Evolutionary conservation across 35 echinoderm and acorn worm genomes (phyloP), one percentile per base, ranked within the genome.

Genomic region (Heliocidaris erythrogramma): DNA sequence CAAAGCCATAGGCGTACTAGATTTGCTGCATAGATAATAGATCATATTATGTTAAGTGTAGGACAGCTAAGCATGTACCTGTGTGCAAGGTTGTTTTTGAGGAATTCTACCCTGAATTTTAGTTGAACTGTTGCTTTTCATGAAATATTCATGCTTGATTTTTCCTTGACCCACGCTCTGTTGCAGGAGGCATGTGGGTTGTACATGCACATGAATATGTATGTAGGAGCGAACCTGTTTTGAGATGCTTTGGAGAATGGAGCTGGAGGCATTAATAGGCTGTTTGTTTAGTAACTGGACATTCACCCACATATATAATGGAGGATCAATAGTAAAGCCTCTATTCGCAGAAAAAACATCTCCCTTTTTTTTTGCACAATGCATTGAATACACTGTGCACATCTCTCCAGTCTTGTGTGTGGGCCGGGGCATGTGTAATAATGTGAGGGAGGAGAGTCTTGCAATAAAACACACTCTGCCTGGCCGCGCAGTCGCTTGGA

Each of bases 91-190:
- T 78, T 78, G 65, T 78, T 78, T 78, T 78, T 78, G 18, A 78
- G 65, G 27, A n/a, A 78, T 7, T 78, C 65, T 78, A 24, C n/a
- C 65, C 65, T 78, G 65, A 78, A 78, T 78, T 27, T 18, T 78
- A 5, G 65, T 18, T 78, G 65, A 78, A 78, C 65, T 78, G 65
- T 78, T 78, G 65, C 65, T 27, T n/a, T 21, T 78, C 65, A 78
- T 78, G 65, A 78, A 78, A 78, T 78, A 78, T 78, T 78, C 65
- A 78, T 78, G 65, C 65, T 78, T 78, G 65, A 78, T 78, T 78
- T 78, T 24, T 0, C 65, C 65, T 78, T 78, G 65, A 78, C 65
- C 65, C 65, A 21, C 27, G 65, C 65, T 78, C 8, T 0, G 18
- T 24, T 27, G 65, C 65, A 78, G 21, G 65, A 78, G 4, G 65